A percentile compares a stretch with the other conserved stretches of the same genome.
phyloP scores from a whole-genome alignment of 2,113 vertebrate species.

The Siniperca chuatsi region DNA sequence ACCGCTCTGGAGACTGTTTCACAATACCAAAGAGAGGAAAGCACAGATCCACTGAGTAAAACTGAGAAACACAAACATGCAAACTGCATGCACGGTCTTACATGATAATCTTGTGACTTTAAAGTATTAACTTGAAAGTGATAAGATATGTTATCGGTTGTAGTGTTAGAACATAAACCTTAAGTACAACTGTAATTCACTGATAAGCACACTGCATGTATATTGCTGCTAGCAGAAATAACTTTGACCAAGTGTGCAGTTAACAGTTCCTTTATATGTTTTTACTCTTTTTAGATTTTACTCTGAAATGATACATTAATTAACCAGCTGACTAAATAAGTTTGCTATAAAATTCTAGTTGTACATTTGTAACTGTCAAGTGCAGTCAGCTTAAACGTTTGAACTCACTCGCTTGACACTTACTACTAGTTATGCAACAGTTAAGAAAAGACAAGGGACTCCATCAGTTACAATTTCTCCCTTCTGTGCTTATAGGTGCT shows the following conservation, averaged over 20 bases:
- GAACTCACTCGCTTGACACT: constrained; percentile 7
- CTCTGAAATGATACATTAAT: neutral
- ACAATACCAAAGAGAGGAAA: constrained; percentile 32
- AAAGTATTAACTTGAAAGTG: neutral
- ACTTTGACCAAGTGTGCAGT: neutral
- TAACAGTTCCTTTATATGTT: neutral
- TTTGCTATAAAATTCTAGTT: neutral
- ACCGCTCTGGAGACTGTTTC: constrained; percentile 31
- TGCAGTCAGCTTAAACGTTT: neutral
- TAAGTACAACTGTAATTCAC: neutral
- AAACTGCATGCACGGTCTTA: neutral
- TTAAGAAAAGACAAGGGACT: constrained; percentile 27
- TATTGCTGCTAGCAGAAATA: neutral
- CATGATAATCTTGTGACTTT: neutral
- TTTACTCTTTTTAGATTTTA: neutral
- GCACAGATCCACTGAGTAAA: constrained; percentile 3
- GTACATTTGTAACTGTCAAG: neutral
- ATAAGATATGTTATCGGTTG: constrained; percentile 17
- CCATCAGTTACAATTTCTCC: neutral
- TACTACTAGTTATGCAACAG: constrained; percentile 49
- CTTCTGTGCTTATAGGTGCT: constrained; percentile 43
- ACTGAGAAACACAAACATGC: neutral
- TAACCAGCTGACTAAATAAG: neutral
- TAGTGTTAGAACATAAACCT: constrained; percentile 14
- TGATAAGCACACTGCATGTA: neutral